A percentile compares a stretch with the other conserved stretches of the same genome.
Evolutionary conservation across 35 echinoderm and acorn worm genomes (phyloP).

Genomic region (Diadema setosum): DNA sequence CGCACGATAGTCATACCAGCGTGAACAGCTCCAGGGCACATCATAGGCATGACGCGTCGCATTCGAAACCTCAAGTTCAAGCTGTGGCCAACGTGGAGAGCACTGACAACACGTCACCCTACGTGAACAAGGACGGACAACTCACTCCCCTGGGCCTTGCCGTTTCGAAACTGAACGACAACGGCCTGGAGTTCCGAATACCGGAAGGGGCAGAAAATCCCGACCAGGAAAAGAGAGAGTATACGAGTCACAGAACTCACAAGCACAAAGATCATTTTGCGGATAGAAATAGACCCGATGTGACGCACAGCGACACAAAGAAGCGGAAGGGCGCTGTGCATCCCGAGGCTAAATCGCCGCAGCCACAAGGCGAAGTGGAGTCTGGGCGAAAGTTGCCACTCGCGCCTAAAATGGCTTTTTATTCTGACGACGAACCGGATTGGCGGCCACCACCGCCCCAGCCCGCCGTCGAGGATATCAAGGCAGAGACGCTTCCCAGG

Average conservation of each 20-base stretch:
- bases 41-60: neutral
- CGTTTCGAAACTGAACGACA: neutral
- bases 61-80: neutral
- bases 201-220: slow-evolving; percentile 54
- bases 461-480: neutral
- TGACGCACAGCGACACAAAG: neutral
- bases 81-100: slow-evolving; percentile 48
- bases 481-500: neutral
- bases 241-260: slow-evolving; percentile 1
- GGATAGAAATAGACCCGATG: neutral
- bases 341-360: neutral
- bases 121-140: slow-evolving; percentile 65
- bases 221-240: neutral
- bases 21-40: neutral
- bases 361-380: neutral
- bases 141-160: slow-evolving; percentile 49
- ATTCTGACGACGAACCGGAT: slow-evolving; percentile 7
- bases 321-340: neutral
- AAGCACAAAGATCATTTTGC: neutral
- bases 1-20: slow-evolving; percentile 55
- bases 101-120: slow-evolving; percentile 65
- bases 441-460: neutral
- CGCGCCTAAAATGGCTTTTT: slow-evolving; percentile 39
- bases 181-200: slow-evolving; percentile 38
- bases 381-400: slow-evolving; percentile 42